A percentile compares a stretch with the other conserved stretches of the same genome.
phyloP scores from a whole-genome alignment of 2,797 vertebrate genomes.

The Austrolebias charrua region DNA sequence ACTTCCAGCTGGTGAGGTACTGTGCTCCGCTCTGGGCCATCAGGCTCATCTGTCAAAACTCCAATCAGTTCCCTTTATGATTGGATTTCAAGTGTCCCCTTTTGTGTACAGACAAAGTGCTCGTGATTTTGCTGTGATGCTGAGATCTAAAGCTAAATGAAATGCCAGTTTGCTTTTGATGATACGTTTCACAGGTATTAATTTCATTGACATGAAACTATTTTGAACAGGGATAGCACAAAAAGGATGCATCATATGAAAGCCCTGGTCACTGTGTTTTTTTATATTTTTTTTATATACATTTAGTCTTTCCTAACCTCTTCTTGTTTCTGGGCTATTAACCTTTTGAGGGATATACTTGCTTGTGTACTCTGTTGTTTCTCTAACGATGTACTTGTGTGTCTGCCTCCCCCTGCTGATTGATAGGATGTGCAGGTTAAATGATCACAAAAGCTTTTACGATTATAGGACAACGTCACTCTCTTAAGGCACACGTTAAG shows the following conservation, averaged over 20 bases:
- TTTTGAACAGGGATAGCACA: constrained; percentile 3
- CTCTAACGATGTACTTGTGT: constrained; percentile 18
- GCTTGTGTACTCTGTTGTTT: constrained; percentile 13
- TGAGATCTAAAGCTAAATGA: constrained; percentile 1
- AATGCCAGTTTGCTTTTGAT: constrained; percentile 21
- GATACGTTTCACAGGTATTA: neutral
- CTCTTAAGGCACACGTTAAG: constrained; percentile 65
- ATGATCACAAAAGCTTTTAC: constrained; percentile 75
- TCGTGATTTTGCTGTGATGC: constrained; percentile 35
- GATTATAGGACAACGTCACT: constrained; percentile 64
- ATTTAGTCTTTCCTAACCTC: constrained; percentile 31
- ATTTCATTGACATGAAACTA: constrained; percentile 1
- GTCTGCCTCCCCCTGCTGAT: constrained; percentile 57
- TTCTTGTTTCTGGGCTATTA: constrained; percentile 42
- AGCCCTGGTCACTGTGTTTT: constrained; percentile 3
- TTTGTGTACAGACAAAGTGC: constrained; percentile 42
- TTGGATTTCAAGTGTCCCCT: constrained; percentile 46
- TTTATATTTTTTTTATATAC: constrained; percentile 9
- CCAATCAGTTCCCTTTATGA: constrained; percentile 24
- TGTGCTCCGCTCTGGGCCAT: constrained; percentile 67
- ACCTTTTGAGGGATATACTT: constrained; percentile 41
- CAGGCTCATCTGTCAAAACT: constrained; percentile 70
- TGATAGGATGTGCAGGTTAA: constrained; percentile 67
- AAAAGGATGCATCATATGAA: neutral
- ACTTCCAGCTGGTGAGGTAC: constrained; percentile 76